A percentile compares a stretch with the other conserved stretches of the same genome.
Conservation (phyloP, 2,113 vertebrate genomes). For the Colaptes auratus region DNA sequence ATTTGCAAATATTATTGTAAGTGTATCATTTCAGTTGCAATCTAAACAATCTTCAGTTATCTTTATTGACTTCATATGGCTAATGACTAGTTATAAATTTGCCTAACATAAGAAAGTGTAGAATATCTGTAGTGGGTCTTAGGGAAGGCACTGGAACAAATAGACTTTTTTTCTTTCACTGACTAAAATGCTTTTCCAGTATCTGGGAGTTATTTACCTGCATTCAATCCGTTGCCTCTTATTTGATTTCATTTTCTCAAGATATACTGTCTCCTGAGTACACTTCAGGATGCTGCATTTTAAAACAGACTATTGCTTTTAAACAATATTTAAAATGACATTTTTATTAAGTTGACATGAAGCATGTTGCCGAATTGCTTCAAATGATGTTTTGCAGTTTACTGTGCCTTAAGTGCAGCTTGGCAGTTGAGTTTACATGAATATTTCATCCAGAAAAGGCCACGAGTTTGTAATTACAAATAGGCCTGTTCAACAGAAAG, state of each 20-base stretch:
- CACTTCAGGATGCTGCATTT: conserved; percentile 28
- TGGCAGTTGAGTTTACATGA: conserved; percentile 72
- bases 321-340: conserved; percentile 77
- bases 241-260: conserved; percentile 58
- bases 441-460: conserved; percentile 77
- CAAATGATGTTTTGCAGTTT: conserved; percentile 77
- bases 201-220: neutral
- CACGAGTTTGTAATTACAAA: conserved; percentile 76
- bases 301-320: conserved; percentile 66
- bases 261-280: conserved; percentile 51
- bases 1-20: neutral
- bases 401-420: conserved; percentile 71
- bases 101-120: neutral
- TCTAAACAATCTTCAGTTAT: neutral
- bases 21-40: neutral
- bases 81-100: neutral
- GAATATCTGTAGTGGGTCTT: neutral
- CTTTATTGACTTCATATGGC: neutral
- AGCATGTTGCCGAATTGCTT: conserved; percentile 69
- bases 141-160: neutral
- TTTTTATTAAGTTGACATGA: conserved; percentile 77
- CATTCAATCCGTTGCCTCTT: neutral
- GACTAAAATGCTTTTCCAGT: neutral
- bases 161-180: neutral
- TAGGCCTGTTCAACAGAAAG: conserved; percentile 63